phyloP scores from a whole-genome alignment of 2,888 invertebrate species.

The Polyploca ridens region DNA sequence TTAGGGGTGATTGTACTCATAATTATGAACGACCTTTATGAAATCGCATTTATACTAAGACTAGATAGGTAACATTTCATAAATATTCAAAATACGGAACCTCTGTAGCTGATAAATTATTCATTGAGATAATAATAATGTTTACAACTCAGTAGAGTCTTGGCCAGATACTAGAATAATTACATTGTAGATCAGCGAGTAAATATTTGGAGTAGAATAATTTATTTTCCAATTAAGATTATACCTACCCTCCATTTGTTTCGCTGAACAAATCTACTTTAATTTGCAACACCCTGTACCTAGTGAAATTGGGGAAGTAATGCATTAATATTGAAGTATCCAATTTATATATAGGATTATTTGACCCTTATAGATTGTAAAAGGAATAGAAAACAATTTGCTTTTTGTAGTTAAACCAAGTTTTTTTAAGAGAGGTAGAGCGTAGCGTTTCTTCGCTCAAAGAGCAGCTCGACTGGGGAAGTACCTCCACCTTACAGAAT shows the following conservation, averaged over 20 bases:
- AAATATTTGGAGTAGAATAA: not conserved
- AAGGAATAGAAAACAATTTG: not conserved
- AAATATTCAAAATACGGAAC: not conserved
- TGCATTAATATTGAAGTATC: not conserved
- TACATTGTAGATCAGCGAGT: not conserved
- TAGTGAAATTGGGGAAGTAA: not conserved
- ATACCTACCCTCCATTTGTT: not conserved
- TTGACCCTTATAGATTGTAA: not conserved
- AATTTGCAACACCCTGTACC: not conserved
- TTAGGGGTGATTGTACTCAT: too few relatives aligned
- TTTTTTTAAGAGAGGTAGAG: too few relatives aligned
- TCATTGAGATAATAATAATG: slow-evolving; percentile 1
- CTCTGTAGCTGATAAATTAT: not conserved
- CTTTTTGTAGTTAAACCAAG: too few relatives aligned
- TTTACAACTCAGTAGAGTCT: not conserved
- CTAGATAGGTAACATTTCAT: not conserved
- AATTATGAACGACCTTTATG: too few relatives aligned
- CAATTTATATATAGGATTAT: not conserved
- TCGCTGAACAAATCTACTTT: not conserved
- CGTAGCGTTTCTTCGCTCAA: too few relatives aligned
- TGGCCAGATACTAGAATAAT: slow-evolving; percentile 2
- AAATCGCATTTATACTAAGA: too few relatives aligned
- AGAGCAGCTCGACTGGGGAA: too few relatives aligned
- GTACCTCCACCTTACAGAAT: too few relatives aligned
- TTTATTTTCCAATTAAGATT: slow-evolving; percentile 6